Evolutionary conservation across 2,797 vertebrate species (phyloP), one percentile per base, ranked within the genome.

Genomic region (Austrolebias charrua): DNA sequence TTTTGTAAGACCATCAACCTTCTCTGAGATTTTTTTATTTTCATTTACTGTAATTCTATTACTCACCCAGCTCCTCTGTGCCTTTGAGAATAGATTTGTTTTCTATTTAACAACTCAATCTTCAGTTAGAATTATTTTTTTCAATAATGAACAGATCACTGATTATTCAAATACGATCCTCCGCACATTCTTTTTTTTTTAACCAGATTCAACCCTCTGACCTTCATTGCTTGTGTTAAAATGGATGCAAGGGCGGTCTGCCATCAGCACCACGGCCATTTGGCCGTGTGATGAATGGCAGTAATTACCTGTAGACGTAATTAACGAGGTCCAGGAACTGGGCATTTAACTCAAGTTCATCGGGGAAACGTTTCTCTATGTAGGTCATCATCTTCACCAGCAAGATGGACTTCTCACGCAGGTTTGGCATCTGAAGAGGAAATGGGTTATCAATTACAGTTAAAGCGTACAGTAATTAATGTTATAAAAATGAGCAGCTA

Each of bases 301-400:
- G 55, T 90, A 93, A 94, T 95, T 95, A 99, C 97, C 97, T 97
- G 93, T 99, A 99, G 92, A 99, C 96, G 64, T 98, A 98, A 94
- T 98, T 99, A 93, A 99, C 97, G 86, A 99, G 96, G 92, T 99
- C 97, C 91, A 98, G 89, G 91, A 98, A 99, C 90, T 98, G 97
- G 81, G 89, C 97, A 69, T 98, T 99, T 92, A 99, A 93, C 89
- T 99, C 97, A 89, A 98, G 96, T 94, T 99, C 98, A 76, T 99
- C 98, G 11, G 98, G 96, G 92, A 99, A 99, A 74, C 98, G 96
- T 83, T 99, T 99, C 89, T 99, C 98, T 85, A 99, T 97, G 90
- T 98, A 99, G 92, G 96, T 98, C 98, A 99, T 99, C 98, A 99
- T 99, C 92, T 99, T 99, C 89, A 99, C 98, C 76, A 99, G 93